Base-by-base conservation (phyloP, 2,888 invertebrate species). In the Oscheius onirici region DNA sequence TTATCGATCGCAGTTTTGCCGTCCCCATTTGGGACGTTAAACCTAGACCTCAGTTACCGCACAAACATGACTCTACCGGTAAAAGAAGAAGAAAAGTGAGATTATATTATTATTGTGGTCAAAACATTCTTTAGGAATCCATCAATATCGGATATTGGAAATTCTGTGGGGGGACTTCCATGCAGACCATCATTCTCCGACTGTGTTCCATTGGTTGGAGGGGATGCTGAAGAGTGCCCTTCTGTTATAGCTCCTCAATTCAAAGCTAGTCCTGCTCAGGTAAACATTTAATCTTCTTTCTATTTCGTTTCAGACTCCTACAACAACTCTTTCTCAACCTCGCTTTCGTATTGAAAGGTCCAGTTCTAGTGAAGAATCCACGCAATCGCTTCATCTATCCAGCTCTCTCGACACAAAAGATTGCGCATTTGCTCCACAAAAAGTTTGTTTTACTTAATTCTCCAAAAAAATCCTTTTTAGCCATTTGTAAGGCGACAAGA, bases 171-270 rank as follows among this genome's bases (percentile, higher is more conserved):
- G 11, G 24, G 46, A n/a, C 20, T 63, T 13, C 63, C 63, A 1
- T 63, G 63, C 28, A 46, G 63, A 26, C 63, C 63, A 10, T 63
- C 63, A 3, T 63, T 63, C n/a, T 63, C 63, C 10, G 63, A 63
- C 17, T 63, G 63, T 26, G 20, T 63, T n/a, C 46, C 46, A n/a
- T 46, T 63, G n/a, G 20, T 26, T 28, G 63, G 63, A 46, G 63
- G 63, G n/a, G 43, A 41, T 40, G 41, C 43, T 11, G 60, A 60
- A 60, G 22, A 60, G 43, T 24, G 55, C 20, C 46, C 46, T 11
- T n/a, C 55, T 3, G 28, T 55, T 26, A 20, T 28, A 17, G n/a
- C 20, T 43, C 60, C 44, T n/a, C 1, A 41, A 20, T 43, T 60
- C 15, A 22, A 60, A 63, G 28, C 49, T 49, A 63, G 63, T 17